A percentile compares a stretch with the other conserved stretches of the same genome.
phyloP scores from a whole-genome alignment of 2,888 invertebrate genomes.

The Xestia xanthographa region DNA sequence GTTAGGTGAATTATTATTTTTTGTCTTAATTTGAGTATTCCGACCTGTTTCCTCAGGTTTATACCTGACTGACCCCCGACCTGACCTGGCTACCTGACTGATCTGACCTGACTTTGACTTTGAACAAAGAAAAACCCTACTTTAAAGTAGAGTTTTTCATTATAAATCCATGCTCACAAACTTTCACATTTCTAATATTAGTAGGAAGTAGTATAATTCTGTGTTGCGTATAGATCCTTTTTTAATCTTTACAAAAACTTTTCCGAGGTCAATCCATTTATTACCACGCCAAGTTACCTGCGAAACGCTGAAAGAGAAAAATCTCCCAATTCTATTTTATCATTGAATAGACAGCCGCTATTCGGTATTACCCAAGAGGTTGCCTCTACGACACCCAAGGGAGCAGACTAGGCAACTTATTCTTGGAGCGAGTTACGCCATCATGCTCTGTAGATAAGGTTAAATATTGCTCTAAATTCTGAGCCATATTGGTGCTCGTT shows the following conservation, averaged over 20 bases:
- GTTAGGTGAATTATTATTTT: neutral
- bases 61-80: no score
- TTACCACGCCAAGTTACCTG: neutral
- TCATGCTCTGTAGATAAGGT: slow-evolving; percentile 30
- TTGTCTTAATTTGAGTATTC: neutral
- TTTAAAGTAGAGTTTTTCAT: no score
- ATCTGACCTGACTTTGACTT: no score
- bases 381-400: slow-evolving; percentile 49
- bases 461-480: slow-evolving; percentile 25
- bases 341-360: slow-evolving; percentile 34
- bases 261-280: neutral
- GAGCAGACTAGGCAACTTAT: slow-evolving; percentile 35
- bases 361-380: slow-evolving; percentile 22
- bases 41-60: neutral
- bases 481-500: neutral
- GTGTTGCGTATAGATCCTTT: neutral
- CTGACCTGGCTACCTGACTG: no score
- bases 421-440: slow-evolving; percentile 40
- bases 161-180: no score
- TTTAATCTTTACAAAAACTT: neutral
- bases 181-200: no score
- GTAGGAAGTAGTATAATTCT: no score
- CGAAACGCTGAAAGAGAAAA: neutral
- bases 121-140: no score
- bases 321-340: slow-evolving; percentile 27